These are phyloP conservation scores for Butastur rufipennis DNA, from an alignment of 2,113 vertebrate genomes.

Conservation along the genomic window DNA sequence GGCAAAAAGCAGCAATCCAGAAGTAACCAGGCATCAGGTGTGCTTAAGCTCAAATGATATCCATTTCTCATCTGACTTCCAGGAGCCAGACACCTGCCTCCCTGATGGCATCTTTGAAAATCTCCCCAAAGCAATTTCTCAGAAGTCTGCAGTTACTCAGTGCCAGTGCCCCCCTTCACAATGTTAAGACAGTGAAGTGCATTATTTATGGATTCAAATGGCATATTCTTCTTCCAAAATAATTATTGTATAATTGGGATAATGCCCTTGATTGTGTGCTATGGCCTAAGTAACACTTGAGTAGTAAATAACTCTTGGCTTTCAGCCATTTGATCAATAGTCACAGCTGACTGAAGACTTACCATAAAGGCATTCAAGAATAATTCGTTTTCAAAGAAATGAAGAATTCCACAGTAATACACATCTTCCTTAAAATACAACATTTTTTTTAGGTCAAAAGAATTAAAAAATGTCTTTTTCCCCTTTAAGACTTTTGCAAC, in stretches of 20 bases:
- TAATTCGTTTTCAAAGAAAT: not conserved
- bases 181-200: not conserved
- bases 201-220: slow-evolving; percentile 53
- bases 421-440: not conserved
- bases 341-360: not conserved
- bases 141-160: not conserved
- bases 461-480: not conserved
- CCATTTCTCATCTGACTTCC: not conserved
- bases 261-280: not conserved
- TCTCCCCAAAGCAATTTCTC: slow-evolving; percentile 12
- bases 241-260: not conserved
- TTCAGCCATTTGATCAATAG: not conserved
- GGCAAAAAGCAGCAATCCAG: not conserved
- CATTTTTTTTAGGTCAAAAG: not conserved
- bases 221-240: not conserved
- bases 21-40: not conserved
- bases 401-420: not conserved
- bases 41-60: not conserved
- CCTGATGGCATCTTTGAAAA: not conserved
- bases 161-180: not conserved
- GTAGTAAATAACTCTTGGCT: slow-evolving; percentile 12
- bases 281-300: not conserved
- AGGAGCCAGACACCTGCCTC: not conserved
- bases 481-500: not conserved
- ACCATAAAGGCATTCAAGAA: not conserved